These are phyloP conservation scores for Sinelater perroti DNA, from an alignment of 2,888 invertebrate genomes.

Conservation along the genomic window DNA sequence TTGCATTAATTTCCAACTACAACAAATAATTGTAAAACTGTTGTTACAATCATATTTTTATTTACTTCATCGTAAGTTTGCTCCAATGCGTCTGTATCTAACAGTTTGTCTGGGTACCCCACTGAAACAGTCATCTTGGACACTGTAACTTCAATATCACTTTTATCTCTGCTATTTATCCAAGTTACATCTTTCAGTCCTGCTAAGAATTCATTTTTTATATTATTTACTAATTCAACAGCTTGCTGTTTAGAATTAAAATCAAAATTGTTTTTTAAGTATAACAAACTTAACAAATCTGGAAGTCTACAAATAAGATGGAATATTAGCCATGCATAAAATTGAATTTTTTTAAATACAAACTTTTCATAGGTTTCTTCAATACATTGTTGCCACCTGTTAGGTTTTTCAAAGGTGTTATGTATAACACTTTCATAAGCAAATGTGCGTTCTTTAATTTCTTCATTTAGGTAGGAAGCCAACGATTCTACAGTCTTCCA, in stretches of 20 bases:
- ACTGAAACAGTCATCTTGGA: not conserved
- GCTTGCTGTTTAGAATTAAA: not conserved
- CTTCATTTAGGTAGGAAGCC: constrained; percentile 12
- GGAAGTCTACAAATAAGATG: constrained; percentile 1
- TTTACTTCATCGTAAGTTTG: not conserved
- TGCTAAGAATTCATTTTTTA: constrained; percentile 2
- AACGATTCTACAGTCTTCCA: constrained; percentile 12
- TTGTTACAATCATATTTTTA: not conserved
- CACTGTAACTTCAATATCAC: not conserved
- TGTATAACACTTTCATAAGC: constrained; percentile 13
- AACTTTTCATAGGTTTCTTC: constrained; percentile 9
- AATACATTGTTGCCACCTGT: constrained; percentile 15
- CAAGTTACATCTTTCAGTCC: not conserved
- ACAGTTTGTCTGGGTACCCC: not conserved
- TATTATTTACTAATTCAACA: not conserved
- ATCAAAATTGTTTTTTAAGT: constrained; percentile 1
- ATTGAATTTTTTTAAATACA: not conserved
- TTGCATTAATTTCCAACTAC: constrained; percentile 1
- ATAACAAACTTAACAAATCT: not conserved
- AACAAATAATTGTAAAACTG: not conserved
- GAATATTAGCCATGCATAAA: not conserved
- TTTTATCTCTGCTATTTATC: not conserved
- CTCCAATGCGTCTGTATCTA: not conserved
- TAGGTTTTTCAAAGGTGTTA: constrained; percentile 6
- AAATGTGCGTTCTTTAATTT: constrained; percentile 5